Conservation (phyloP, 2,797 vertebrate genomes). For the Sparidentex hasta region DNA sequence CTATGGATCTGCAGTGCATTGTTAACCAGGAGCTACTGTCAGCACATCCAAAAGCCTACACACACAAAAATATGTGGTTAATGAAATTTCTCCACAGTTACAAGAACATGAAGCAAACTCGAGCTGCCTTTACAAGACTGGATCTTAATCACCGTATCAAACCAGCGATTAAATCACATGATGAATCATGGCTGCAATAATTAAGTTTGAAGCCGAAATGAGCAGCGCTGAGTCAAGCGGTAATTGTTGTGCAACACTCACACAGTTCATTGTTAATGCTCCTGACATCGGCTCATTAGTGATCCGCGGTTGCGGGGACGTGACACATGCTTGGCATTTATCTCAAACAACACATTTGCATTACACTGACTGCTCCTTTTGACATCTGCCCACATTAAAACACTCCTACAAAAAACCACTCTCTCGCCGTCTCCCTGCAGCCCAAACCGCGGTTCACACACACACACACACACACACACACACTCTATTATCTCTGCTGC, state of each 20-base stretch:
- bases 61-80: background rate
- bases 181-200: constrained; percentile 60
- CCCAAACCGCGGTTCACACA: constrained; percentile 38
- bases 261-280: constrained; percentile 59
- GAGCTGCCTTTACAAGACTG: constrained; percentile 5
- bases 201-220: constrained; percentile 53
- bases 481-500: constrained; percentile 41
- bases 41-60: constrained; percentile 7
- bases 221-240: constrained; percentile 59
- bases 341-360: constrained; percentile 60
- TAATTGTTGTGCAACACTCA: constrained; percentile 62
- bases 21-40: background rate
- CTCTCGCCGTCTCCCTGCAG: constrained; percentile 25
- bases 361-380: constrained; percentile 60
- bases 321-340: constrained; percentile 72
- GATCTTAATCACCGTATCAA: constrained; percentile 41
- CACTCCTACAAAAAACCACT: constrained; percentile 27
- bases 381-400: constrained; percentile 55
- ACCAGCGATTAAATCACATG: constrained; percentile 51
- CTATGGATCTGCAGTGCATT: background rate
- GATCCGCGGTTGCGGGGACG: constrained; percentile 47
- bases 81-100: constrained; percentile 30
- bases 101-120: constrained; percentile 12
- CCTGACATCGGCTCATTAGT: constrained; percentile 64
- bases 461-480: constrained; percentile 26